phyloP scores from a whole-genome alignment of 2,797 vertebrate genomes.

The Bradypus variegatus region DNA sequence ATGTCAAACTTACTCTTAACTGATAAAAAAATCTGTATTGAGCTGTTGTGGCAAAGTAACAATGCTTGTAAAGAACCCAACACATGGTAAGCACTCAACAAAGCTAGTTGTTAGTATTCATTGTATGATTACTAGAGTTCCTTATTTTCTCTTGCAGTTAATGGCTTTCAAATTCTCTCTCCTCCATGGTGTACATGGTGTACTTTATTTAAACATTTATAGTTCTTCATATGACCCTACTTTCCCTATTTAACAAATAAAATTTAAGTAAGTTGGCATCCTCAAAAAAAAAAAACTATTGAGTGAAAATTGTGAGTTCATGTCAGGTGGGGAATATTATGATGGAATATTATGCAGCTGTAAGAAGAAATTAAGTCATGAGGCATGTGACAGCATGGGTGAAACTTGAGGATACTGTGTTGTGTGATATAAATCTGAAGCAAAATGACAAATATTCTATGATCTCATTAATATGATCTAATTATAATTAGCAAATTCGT shows the following conservation, averaged over 20 bases:
- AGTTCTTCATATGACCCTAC: background rate
- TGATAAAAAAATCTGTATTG: background rate
- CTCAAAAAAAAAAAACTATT: background rate
- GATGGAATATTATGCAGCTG: too few species aligned
- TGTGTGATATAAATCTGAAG: too few species aligned
- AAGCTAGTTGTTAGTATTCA: background rate
- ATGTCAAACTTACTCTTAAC: background rate
- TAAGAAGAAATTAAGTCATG: too few species aligned
- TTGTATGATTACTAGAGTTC: background rate
- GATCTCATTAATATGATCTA: too few species aligned
- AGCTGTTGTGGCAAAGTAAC: background rate
- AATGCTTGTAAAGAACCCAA: background rate
- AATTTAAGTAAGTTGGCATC: background rate
- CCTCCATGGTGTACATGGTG: background rate
- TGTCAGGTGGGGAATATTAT: background rate
- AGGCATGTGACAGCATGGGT: too few species aligned
- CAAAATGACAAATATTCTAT: too few species aligned
- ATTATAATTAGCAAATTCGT: too few species aligned
- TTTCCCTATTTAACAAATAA: background rate
- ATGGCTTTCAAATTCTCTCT: background rate
- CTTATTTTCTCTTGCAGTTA: background rate
- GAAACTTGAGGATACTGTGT: too few species aligned
- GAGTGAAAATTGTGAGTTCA: background rate
- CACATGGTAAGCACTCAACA: too few species aligned
- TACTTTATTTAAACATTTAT: background rate